phyloP scores from a whole-genome alignment of 2,113 vertebrate species.

The Bucco capensis region DNA sequence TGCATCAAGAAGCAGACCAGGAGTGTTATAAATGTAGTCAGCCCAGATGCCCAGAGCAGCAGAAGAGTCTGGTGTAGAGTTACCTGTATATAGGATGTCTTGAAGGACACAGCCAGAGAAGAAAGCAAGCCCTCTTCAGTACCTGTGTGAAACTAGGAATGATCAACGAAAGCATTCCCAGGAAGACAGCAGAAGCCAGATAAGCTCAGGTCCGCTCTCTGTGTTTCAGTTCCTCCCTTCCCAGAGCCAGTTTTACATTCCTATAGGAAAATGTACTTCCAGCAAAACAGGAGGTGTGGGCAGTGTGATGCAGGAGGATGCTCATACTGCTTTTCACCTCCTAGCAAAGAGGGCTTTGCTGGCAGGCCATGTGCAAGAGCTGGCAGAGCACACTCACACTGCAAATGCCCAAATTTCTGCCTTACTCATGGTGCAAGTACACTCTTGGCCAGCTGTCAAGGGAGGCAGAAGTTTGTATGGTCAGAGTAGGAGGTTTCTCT shows the following conservation, averaged over 20 bases:
- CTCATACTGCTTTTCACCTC: background rate
- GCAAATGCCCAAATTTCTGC: background rate
- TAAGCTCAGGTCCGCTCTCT: background rate
- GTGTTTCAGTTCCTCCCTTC: background rate
- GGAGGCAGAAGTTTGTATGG: background rate
- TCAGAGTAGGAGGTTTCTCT: background rate
- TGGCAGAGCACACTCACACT: background rate
- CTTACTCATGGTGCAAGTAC: fast-evolving
- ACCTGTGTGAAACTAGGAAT: background rate
- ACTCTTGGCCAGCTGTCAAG: fast-evolving
- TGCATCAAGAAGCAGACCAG: background rate
- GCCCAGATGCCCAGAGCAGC: background rate
- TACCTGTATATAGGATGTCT: background rate
- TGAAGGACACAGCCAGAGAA: background rate
- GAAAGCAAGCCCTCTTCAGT: background rate
- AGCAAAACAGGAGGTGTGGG: background rate
- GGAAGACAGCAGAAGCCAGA: background rate
- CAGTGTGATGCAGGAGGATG: background rate
- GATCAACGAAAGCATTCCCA: background rate
- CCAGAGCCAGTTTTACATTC: background rate
- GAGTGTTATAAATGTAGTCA: background rate
- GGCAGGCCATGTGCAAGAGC: background rate
- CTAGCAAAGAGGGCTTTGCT: background rate
- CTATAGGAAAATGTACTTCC: background rate
- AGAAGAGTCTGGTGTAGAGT: background rate